phyloP scores from a whole-genome alignment of 1,140 invertebrate species.

The Mercenaria mercenaria region DNA sequence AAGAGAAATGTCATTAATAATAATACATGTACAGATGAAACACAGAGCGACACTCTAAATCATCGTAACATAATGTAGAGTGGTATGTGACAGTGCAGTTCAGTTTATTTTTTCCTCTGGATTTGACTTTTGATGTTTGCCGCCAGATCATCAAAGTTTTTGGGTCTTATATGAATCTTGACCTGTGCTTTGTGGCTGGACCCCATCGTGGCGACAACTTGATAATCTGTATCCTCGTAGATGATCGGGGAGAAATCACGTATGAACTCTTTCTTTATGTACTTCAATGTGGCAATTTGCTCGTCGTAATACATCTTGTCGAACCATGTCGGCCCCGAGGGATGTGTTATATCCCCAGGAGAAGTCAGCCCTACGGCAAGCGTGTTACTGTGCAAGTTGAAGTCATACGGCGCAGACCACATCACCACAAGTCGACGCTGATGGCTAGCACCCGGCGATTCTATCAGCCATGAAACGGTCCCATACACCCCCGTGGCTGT shows the following conservation, averaged over 20 bases:
- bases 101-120: constrained; percentile 5
- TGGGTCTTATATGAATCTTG: neutral
- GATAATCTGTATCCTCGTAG: neutral
- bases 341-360: neutral
- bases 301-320: constrained; percentile 1
- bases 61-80: too few relatives aligned
- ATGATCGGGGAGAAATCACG: neutral
- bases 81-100: too few relatives aligned
- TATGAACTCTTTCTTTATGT: neutral
- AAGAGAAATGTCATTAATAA: too few relatives aligned
- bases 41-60: too few relatives aligned
- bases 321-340: neutral
- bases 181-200: neutral
- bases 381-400: neutral
- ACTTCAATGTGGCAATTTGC: neutral
- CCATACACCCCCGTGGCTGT: neutral
- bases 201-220: neutral
- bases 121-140: neutral
- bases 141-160: neutral
- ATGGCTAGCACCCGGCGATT: neutral
- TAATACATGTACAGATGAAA: too few relatives aligned
- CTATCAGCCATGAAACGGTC: constrained; percentile 9
- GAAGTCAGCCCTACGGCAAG: neutral
- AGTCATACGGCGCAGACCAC: neutral
- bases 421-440: constrained; percentile 17